Evolutionary conservation across 2,113 vertebrate species (phyloP), one percentile per base, ranked within the genome.

Genomic region (Melanotaenia duboulayi): DNA sequence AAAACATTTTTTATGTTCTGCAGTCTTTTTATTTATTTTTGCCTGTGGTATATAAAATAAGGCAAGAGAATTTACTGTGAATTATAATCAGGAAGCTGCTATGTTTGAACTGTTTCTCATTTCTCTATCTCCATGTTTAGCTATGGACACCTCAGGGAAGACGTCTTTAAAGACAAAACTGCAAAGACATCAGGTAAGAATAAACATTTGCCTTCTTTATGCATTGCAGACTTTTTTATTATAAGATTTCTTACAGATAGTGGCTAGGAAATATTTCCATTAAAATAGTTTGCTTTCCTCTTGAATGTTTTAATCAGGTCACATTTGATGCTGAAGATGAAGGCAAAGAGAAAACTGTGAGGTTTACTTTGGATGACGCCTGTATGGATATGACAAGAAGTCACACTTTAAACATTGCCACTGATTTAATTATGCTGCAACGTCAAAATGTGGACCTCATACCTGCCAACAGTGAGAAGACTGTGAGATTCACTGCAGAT

Each of bases 171-270:
- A 68, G 52, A 42, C 42, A 1, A 42, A 49, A 10, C 4, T 42
- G 12, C 52, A 70, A 50, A 65, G 46, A 64, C 14, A 61, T 32
- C 63, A 82, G 85, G 85, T 87, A 39, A 87, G 78, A 7, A 2
- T 74, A 54, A 81, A 44, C 17, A 28, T 35, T 35, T 9, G 1
- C 5, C 32, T 9, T 28, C 6, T 28, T 42, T 2, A 44, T 16
- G 19, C 16, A 52, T 40, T 24, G 51, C 51, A 52, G 20, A 0
- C 35, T 6, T 42, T 12, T 66, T 54, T 42, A 16, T 50, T 64
- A 37, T 64, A 11, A 7, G 24, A n/a, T 52, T 52, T 54, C 8
- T 39, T 40, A 42, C 52, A 17, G 6, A 54, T 40, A 4, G 44
- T 16, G 17, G 17, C 10, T 19, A 19, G 4, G 5, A 7, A 46